phyloP scores from a whole-genome alignment of 2,888 invertebrate species.

The Phorcus lineatus region DNA sequence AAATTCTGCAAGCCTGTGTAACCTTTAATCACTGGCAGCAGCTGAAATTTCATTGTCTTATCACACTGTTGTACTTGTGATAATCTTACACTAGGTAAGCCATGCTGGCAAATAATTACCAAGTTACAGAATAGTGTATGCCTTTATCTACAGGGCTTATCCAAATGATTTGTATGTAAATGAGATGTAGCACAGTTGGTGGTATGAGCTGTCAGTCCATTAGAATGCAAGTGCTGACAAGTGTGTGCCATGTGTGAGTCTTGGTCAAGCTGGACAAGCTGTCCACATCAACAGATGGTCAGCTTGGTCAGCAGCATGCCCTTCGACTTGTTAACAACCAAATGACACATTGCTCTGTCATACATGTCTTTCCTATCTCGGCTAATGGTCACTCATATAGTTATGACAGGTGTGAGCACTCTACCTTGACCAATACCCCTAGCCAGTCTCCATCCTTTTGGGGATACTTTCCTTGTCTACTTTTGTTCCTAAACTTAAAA shows the following conservation, averaged over 20 bases:
- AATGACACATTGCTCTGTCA: not conserved
- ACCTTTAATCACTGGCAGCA: not conserved
- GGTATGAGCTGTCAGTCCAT: not conserved
- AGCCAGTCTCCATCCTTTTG: no score
- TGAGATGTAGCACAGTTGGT: slow-evolving; percentile 1
- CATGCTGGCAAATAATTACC: slow-evolving; percentile 6
- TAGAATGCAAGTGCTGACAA: not conserved
- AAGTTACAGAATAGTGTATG: not conserved
- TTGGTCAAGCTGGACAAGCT: not conserved
- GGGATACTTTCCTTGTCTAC: no score
- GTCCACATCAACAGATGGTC: not conserved
- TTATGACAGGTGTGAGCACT: slow-evolving; percentile 2
- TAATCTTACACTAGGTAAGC: not conserved
- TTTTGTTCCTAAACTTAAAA: no score
- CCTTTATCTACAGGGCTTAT: slow-evolving; percentile 12
- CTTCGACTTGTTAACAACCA: not conserved
- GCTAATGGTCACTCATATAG: not conserved
- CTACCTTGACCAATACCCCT: not conserved
- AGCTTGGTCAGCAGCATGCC: not conserved
- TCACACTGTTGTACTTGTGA: not conserved
- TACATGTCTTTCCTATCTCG: not conserved
- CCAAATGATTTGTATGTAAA: slow-evolving; percentile 11
- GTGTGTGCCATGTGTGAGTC: slow-evolving; percentile 19
- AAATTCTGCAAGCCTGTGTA: not conserved
- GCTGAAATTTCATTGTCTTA: slow-evolving; percentile 8